A percentile compares a stretch with the other conserved stretches of the same genome.
Conservation (phyloP, 2,888 invertebrate genomes). For the Eristalis arbustorum region DNA sequence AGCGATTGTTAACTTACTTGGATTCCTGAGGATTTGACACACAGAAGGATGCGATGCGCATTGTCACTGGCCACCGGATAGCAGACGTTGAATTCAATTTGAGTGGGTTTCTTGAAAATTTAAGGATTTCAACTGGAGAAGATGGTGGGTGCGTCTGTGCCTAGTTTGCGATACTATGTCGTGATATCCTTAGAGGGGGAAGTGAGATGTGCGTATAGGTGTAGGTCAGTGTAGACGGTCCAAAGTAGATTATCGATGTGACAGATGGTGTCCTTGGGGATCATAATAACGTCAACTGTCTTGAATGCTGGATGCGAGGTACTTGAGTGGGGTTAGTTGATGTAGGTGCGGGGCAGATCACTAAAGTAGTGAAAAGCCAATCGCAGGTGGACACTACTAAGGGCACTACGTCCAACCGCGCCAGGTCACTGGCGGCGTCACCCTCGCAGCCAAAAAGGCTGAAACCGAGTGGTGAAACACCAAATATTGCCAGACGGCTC, state of each 20-base stretch:
- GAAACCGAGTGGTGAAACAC: no score
- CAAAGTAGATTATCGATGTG: background rate
- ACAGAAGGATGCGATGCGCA: slow-evolving; percentile 8
- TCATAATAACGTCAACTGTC: background rate
- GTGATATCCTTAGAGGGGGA: no score
- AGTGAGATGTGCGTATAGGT: background rate
- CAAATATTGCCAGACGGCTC: no score
- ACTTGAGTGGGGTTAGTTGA: background rate
- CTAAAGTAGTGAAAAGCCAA: no score
- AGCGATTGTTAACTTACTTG: no score
- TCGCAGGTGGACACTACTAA: no score
- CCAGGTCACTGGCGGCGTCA: no score
- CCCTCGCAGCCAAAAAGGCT: no score
- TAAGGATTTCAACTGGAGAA: background rate
- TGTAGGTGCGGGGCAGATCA: no score
- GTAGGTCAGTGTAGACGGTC: background rate
- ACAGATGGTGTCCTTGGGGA: background rate
- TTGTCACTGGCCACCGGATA: slow-evolving; percentile 3
- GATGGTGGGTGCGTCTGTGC: background rate
- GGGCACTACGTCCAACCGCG: no score
- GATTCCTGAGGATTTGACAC: slow-evolving; percentile 37
- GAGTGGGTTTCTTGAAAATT: background rate
- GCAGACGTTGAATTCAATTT: background rate
- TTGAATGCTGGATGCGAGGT: background rate
- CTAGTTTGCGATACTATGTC: no score